Conservation (phyloP, 1,140 invertebrate species). For the Trichonephila inaurata region DNA sequence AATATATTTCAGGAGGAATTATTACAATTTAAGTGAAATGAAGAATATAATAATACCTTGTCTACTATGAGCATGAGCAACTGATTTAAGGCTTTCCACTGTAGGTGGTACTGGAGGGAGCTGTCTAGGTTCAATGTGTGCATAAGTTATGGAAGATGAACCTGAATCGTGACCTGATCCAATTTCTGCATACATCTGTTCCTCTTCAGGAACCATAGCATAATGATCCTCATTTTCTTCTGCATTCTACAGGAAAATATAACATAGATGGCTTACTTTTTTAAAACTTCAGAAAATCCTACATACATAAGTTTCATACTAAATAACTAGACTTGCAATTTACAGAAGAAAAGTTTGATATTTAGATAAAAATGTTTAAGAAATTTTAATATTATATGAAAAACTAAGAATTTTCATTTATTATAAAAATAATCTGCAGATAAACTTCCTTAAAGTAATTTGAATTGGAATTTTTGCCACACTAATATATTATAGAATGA, state of each 20-base stretch:
- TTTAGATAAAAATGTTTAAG: neutral
- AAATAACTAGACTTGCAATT: too few relatives aligned
- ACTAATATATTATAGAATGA: neutral
- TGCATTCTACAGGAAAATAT: constrained; percentile 44
- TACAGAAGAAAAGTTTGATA: neutral
- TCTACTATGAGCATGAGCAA: constrained; percentile 86
- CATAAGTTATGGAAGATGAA: constrained; percentile 87
- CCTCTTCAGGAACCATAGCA: constrained; percentile 84
- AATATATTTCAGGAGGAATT: too few relatives aligned
- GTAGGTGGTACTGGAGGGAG: constrained; percentile 83
- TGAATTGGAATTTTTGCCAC: too few relatives aligned
- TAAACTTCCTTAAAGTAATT: neutral
- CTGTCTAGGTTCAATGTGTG: constrained; percentile 87
- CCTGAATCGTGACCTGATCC: constrained; percentile 87
- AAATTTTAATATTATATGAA: neutral
- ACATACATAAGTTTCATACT: neutral
- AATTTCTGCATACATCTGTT: constrained; percentile 91
- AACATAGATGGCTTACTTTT: neutral
- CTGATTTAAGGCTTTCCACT: constrained; percentile 84
- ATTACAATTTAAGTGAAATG: neutral
- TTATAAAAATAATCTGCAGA: neutral
- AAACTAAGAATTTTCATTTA: neutral
- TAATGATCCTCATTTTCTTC: constrained; percentile 78
- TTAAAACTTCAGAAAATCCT: neutral
- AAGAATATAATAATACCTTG: constrained; percentile 83